Base-by-base conservation (phyloP, 2,888 invertebrate species). In the Ophion obscuratus region DNA sequence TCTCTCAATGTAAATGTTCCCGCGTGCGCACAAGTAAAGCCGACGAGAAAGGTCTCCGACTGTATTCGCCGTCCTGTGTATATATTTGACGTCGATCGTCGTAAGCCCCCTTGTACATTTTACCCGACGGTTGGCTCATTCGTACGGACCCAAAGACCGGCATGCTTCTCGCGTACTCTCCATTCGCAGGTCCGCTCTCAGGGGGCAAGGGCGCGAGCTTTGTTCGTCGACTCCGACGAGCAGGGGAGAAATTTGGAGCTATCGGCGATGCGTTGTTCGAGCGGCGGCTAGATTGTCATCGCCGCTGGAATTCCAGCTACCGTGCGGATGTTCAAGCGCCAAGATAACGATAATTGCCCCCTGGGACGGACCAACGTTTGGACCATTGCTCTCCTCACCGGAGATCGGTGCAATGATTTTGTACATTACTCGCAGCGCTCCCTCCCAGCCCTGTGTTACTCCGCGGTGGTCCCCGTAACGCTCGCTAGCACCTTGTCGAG, bases 1-100 rank as follows among this genome's bases (percentile, higher is more conserved):
- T 53, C 20, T 61, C 57, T 61, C 59, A 84, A 36, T 68, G 57
- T 88, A 17, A 20, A 68, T 62, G 11, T 75, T 68, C 85, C 68
- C 24, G 24, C 24, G 10, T 24, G 20, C 9, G 24, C 61, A 61
- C 61, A 24, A 9, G 10, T 61, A 7, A 24, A 57, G 71, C 70
- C 62, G 73, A 75, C 62, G 14, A 53, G 14, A 2, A 31, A 66
- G 11, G 4, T 36, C 36, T 14, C 36, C 17, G 17, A 4, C 53
- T 5, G 17, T 17, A 17, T 4, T 53, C 53, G 14, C 53, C 53
- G 53, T 5, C 53, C 53, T 17, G 17, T 53, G 53, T 53, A 53
- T 14, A 53, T 53, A 53, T 53, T 40, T 40, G 3, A 7, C 40
- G 40, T 40, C 9, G 40, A 7, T 40, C 40, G 17, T 53, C 17